Base-by-base conservation (phyloP, 2,888 invertebrate species). In the Junonia oenone region DNA sequence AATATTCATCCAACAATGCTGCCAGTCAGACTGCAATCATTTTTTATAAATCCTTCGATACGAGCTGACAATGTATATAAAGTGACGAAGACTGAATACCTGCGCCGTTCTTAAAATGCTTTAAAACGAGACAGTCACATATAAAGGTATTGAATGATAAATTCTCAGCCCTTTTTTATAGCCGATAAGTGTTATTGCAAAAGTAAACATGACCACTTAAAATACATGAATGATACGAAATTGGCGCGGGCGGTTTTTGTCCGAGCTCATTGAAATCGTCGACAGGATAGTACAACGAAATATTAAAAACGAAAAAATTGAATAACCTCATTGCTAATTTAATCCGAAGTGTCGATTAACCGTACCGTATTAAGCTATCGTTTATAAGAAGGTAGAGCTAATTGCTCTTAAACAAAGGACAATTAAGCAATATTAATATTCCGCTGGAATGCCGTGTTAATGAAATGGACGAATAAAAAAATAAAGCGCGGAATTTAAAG, bases 381-480 rank as follows among this genome's bases (percentile, higher is more conserved):
- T 19, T 46, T 43, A 26, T 9, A n/a, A 15, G 37, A 49, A 26
- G 45, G 38, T 53, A 57, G 53, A 37, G 19, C 26, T 26, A 48
- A 47, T 45, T 43, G 31, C 37, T 46, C 33, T 57, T 13, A 45
- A 51, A 60, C 58, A 55, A 58, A 58, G 46, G 49, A 60, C 57
- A 57, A 60, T 60, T 57, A 60, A 60, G 57, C 48, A 33, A 51
- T 55, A 58, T 52, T 52, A 55, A 58, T 52, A 55, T 52, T 31
- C 49, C 40, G n/a, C 11, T 9, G 40, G 52, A 53, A 55, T 49
- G 35, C 51, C 46, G 45, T 47, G 46, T 31, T 40, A 50, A 53
- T 51, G 59, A 64, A 56, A 61, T 33, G 57, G 37, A 52, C 62
- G 65, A 75, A 73, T 67, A 74, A 71, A 75, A 72, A 70, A 64